Percentiles rank a stretch among this genome's conserved stretches.
These are phyloP conservation scores for Crenichthys baileyi DNA, from an alignment of 2,797 vertebrate genomes.

Conservation along the genomic window DNA sequence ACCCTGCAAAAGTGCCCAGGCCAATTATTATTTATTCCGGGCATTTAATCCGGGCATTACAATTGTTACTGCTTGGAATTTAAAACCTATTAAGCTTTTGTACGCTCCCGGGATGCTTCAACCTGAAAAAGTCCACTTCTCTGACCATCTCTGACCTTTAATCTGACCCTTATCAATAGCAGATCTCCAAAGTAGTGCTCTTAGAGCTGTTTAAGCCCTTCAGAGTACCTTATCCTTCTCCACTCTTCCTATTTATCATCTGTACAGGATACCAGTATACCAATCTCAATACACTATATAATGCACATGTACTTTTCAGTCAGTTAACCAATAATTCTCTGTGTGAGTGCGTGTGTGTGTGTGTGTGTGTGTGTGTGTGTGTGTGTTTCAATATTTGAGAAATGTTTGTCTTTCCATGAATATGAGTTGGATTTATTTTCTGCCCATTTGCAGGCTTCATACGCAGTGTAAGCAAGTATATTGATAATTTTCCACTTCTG, in stretches of 20 bases:
- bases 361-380: too few relatives aligned
- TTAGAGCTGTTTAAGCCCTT: neutral
- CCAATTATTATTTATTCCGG: neutral
- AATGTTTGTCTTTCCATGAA: conserved; percentile 7
- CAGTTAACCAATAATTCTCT: conserved; percentile 32
- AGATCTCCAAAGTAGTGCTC: neutral
- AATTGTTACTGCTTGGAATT: conserved; percentile 26
- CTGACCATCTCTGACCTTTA: conserved; percentile 1
- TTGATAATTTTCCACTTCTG: too few relatives aligned
- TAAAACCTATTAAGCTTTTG: conserved; percentile 3
- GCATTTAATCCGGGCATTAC: too few relatives aligned
- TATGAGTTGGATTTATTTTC: conserved; percentile 3
- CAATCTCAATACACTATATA: neutral
- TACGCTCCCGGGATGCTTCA: neutral
- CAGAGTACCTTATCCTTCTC: neutral
- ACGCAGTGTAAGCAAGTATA: too few relatives aligned
- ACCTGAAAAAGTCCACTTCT: neutral
- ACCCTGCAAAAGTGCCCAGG: neutral
- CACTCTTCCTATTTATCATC: neutral
- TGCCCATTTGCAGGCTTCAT: neutral
- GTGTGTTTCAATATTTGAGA: conserved; percentile 7
- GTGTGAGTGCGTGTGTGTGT: too few relatives aligned
- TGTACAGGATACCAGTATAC: neutral
- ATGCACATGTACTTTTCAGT: conserved; percentile 14
- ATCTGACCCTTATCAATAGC: neutral